Evolutionary conservation across 2,113 vertebrate genomes (phyloP), one percentile per base, ranked within the genome.

Genomic region (Oryzias woworae): DNA sequence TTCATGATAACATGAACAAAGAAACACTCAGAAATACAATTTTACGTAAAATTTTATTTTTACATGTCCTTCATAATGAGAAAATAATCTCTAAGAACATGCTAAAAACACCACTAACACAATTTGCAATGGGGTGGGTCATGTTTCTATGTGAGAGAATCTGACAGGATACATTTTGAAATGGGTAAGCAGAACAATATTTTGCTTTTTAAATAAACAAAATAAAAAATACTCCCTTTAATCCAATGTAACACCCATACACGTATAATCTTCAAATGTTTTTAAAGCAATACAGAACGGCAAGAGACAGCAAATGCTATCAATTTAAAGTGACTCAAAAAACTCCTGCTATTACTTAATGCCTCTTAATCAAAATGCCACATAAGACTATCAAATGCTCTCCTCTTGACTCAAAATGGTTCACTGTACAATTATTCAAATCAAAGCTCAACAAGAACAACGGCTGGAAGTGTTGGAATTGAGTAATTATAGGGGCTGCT

Each of bases 341-440:
- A 71, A 55, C 73, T 66, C 66, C 63, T 22, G 72, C 68, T 75
- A 82, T 80, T 73, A 84, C 62, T 73, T 63, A 65, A 64, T 59
- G 58, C 47, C 61, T 74, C 77, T 72, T 86, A 80, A 85, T 88
- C 72, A 78, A 68, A 80, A 54, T 81, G 83, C 66, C 79, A 80
- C 52, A 58, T 50, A 77, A 69, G 50, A 73, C 46, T 63, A 73
- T 82, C 57, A 44, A 46, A 68, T 70, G 74, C 66, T 58, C 64
- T 78, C 66, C 56, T 61, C 54, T 62, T 53, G 71, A 47, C 76
- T 79, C 55, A 49, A 72, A 60, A 73, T 31, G 73, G 66, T 72
- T 82, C 69, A 75, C 58, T 68, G 59, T 78, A 83, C 84, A 85
- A 90, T 90, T 89, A 86, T 85, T 87, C 53, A 90, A 88, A 87